Percentiles rank a stretch among this genome's conserved stretches.
Conservation (phyloP, 2,797 vertebrate species). For the Poliocrania exsul region DNA sequence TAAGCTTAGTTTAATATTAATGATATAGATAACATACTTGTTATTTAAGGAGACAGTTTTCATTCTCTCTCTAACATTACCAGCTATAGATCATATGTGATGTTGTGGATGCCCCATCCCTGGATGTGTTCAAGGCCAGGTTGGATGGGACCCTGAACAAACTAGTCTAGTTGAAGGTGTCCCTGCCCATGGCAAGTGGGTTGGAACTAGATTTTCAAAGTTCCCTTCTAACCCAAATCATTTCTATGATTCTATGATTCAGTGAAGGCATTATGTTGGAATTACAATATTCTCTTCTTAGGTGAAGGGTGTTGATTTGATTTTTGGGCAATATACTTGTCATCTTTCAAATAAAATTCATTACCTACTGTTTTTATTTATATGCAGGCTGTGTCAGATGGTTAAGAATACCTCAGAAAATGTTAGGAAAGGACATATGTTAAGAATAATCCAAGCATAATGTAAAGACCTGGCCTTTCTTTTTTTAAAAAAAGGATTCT, state of each 20-base stretch:
- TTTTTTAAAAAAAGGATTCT: neutral
- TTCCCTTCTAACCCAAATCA: neutral
- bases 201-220: neutral
- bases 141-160: neutral
- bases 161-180: neutral
- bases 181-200: neutral
- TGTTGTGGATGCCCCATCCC: neutral
- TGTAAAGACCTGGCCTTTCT: neutral
- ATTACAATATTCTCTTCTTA: neutral
- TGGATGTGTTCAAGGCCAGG: neutral
- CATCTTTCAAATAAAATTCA: neutral
- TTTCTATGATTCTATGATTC: neutral
- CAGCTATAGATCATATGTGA: neutral
- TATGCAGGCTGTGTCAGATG: accelerated
- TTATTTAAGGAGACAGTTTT: neutral
- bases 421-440: neutral
- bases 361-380: neutral
- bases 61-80: neutral
- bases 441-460: neutral
- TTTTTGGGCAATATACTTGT: neutral
- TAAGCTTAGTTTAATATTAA: neutral
- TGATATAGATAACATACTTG: neutral
- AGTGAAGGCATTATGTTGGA: neutral
- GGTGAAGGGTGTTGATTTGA: neutral
- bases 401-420: neutral